phyloP scores from a whole-genome alignment of 1,140 invertebrate species.

The Aplysia californica region DNA sequence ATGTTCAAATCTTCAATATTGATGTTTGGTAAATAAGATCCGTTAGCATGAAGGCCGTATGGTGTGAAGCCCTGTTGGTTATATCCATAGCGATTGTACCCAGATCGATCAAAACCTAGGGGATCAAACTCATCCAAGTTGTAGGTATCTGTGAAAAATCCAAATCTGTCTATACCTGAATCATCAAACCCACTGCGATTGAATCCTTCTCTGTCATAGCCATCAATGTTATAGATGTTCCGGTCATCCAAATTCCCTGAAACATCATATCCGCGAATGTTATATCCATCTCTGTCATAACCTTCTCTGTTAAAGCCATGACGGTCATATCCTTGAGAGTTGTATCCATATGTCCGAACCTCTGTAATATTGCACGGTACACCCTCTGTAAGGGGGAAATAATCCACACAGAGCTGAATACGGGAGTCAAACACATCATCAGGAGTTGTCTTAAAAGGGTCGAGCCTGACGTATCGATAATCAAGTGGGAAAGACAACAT shows the following conservation, averaged over 20 bases:
- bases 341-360: slow-evolving; percentile 35
- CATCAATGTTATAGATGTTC: slow-evolving; percentile 42
- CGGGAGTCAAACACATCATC: slow-evolving; percentile 51
- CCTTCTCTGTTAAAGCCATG: slow-evolving; percentile 52
- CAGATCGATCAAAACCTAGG: slow-evolving; percentile 49
- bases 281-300: slow-evolving; percentile 49
- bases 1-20: slow-evolving; percentile 22
- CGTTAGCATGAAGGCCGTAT: slow-evolving; percentile 46
- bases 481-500: slow-evolving; percentile 38
- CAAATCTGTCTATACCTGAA: slow-evolving; percentile 48
- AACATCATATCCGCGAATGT: slow-evolving; percentile 39
- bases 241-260: slow-evolving; percentile 42
- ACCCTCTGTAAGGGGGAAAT: slow-evolving; percentile 47
- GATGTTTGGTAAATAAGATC: slow-evolving; percentile 31
- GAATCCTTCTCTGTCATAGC: slow-evolving; percentile 50
- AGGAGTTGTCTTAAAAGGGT: slow-evolving; percentile 48
- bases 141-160: slow-evolving; percentile 51
- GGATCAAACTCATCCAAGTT: slow-evolving; percentile 55
- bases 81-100: slow-evolving; percentile 59
- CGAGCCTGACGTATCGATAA: slow-evolving; percentile 45
- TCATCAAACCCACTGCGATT: slow-evolving; percentile 49
- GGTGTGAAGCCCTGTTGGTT: slow-evolving; percentile 44
- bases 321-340: slow-evolving; percentile 47
- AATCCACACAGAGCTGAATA: slow-evolving; percentile 54
- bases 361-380: slow-evolving; percentile 44